phyloP scores from a whole-genome alignment of 2,888 invertebrate species.

The Xanthia togata region DNA sequence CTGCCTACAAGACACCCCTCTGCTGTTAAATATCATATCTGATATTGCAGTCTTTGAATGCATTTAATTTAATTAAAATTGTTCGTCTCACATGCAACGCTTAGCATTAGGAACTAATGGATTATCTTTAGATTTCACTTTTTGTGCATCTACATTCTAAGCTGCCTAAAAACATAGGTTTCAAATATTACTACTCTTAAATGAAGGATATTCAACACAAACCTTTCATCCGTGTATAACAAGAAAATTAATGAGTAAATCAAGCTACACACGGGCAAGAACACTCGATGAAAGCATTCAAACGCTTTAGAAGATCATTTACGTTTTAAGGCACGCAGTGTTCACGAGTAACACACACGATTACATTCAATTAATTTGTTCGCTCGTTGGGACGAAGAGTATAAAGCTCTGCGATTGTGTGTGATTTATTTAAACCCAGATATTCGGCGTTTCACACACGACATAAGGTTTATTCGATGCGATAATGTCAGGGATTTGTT shows the following conservation, averaged over 20 bases:
- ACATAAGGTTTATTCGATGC: slow-evolving; percentile 59
- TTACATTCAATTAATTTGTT: slow-evolving; percentile 71
- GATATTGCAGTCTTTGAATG: slow-evolving; percentile 27
- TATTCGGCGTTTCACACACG: slow-evolving; percentile 60
- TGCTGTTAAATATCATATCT: slow-evolving; percentile 32
- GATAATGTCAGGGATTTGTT: slow-evolving; percentile 68
- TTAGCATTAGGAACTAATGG: neutral
- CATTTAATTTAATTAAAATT: slow-evolving; percentile 47
- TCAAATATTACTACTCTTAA: slow-evolving; percentile 1
- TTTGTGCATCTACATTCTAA: neutral
- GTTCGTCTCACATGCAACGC: slow-evolving; percentile 1
- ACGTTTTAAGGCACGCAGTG: slow-evolving; percentile 52
- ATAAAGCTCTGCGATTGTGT: slow-evolving; percentile 64
- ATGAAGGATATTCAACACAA: slow-evolving; percentile 9
- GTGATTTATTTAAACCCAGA: slow-evolving; percentile 70
- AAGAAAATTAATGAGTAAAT: slow-evolving; percentile 49
- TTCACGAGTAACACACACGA: slow-evolving; percentile 58
- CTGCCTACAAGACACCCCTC: slow-evolving; percentile 42
- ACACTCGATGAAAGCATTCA: slow-evolving; percentile 43
- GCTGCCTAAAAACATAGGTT: neutral
- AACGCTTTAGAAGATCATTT: slow-evolving; percentile 53
- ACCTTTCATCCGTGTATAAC: slow-evolving; percentile 21
- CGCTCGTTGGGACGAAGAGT: slow-evolving; percentile 65
- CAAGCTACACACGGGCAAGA: slow-evolving; percentile 43
- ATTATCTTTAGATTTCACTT: neutral